phyloP scores from a whole-genome alignment of 2,113 vertebrate species.

The Erythrocebus patas region DNA sequence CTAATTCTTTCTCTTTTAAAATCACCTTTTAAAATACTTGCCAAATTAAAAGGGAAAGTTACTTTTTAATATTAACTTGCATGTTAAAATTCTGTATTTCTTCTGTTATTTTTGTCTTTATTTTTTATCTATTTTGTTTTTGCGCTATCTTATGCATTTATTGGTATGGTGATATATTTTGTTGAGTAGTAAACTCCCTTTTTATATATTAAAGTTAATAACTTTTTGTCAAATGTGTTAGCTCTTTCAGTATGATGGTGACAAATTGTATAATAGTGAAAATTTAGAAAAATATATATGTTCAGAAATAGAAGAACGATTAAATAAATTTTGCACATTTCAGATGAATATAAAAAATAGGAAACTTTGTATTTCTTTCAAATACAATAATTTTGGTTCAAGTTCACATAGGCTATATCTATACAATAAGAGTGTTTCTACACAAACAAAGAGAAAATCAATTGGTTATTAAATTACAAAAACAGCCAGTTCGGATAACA shows the following conservation, averaged over 20 bases:
- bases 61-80: not conserved
- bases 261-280: not conserved
- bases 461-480: slow-evolving; percentile 17
- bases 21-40: not conserved
- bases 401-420: not conserved
- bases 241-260: not conserved
- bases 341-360: not conserved
- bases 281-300: not conserved
- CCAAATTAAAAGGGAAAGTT: not conserved
- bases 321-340: not conserved
- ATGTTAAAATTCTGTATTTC: not conserved
- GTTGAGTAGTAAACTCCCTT: not conserved
- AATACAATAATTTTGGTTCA: not conserved
- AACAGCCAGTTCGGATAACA: not conserved
- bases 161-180: not conserved
- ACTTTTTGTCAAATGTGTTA: not conserved
- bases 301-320: not conserved
- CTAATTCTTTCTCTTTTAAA: not conserved
- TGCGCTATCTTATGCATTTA: not conserved
- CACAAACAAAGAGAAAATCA: not conserved
- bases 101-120: not conserved
- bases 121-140: slow-evolving; percentile 12
- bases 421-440: not conserved
- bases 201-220: not conserved
- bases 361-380: not conserved